Evolutionary conservation across 2,888 invertebrate species (phyloP).

Genomic region (Hipparchia sbordonii): DNA sequence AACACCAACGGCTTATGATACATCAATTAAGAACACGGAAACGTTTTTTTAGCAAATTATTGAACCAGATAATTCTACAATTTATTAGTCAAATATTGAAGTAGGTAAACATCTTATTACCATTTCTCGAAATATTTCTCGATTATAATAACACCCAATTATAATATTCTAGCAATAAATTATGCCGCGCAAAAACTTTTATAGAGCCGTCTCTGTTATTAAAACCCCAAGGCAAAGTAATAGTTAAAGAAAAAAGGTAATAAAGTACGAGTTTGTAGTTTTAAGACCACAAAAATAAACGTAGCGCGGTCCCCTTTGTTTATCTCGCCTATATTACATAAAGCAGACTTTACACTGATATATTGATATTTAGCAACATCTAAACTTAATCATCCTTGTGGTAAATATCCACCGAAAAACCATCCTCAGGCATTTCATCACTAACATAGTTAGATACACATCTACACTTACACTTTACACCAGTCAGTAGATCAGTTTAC

Average conservation of each 20-base stretch:
- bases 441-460: no score
- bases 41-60: background rate
- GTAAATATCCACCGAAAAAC: no score
- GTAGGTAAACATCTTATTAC: background rate
- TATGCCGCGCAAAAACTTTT: background rate
- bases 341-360: background rate
- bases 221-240: background rate
- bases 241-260: background rate
- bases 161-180: background rate
- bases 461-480: no score
- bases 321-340: slow-evolving; percentile 11
- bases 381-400: no score
- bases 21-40: background rate
- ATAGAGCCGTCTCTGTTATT: background rate
- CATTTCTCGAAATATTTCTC: slow-evolving; percentile 9
- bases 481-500: no score
- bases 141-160: slow-evolving; percentile 4
- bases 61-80: background rate
- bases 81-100: background rate
- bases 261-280: background rate
- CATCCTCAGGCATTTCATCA: no score
- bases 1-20: background rate
- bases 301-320: slow-evolving; percentile 1
- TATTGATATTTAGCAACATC: no score
- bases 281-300: slow-evolving; percentile 3